These are phyloP conservation scores for Ptilonorhynchus violaceus DNA, from an alignment of 2,113 vertebrate species.

Conservation along the genomic window DNA sequence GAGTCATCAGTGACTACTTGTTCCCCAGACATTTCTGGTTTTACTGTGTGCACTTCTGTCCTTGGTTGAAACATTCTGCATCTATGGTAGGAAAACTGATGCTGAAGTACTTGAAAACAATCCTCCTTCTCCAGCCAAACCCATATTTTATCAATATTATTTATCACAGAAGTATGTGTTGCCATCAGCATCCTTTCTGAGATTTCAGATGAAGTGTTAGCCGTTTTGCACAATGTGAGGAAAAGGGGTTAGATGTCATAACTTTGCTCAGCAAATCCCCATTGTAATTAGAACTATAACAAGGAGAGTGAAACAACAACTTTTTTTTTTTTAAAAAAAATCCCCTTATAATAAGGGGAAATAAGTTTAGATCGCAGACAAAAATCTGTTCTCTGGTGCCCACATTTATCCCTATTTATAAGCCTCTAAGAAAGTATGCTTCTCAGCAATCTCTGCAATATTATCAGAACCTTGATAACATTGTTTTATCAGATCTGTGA, in stretches of 20 bases:
- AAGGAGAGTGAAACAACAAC: neutral
- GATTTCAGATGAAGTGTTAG: neutral
- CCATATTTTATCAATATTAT: neutral
- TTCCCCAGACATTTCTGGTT: neutral
- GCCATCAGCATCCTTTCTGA: neutral
- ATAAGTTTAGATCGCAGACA: neutral
- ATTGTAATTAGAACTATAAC: neutral
- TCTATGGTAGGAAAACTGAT: neutral
- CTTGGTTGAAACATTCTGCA: neutral
- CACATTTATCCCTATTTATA: neutral
- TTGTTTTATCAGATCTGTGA: neutral
- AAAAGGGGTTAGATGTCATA: neutral
- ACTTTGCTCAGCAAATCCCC: neutral
- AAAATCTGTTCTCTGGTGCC: neutral
- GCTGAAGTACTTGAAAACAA: neutral
- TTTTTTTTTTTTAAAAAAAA: neutral
- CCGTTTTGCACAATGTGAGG: accelerated
- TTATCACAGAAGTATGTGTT: neutral
- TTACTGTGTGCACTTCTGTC: neutral
- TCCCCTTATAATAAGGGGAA: neutral
- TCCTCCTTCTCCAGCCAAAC: neutral
- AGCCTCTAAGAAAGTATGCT: neutral
- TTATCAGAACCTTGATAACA: neutral
- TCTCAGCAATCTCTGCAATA: neutral
- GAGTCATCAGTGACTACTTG: neutral